Base-by-base conservation (phyloP, 1,140 invertebrate species). In the Ceratina japonica region DNA sequence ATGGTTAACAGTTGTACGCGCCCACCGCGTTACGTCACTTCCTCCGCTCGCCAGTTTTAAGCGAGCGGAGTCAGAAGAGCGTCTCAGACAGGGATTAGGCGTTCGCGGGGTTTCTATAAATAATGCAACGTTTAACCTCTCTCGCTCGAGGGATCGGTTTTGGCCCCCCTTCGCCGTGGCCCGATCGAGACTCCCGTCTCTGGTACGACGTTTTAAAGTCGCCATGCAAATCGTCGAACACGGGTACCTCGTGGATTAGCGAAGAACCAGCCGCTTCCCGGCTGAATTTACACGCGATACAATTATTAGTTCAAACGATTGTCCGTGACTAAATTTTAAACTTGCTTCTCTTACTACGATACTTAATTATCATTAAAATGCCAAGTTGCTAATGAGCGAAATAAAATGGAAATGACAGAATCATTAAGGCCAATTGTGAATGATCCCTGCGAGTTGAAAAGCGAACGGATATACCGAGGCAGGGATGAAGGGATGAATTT, bases 1-100 rank as follows among this genome's bases (percentile, higher is more conserved):
- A 84, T 69, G 65, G 81, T 84, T 84, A 83, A 83, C 82, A 83
- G 65, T 75, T 84, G 64, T 78, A 73, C 78, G 78, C 69, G 74
- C 68, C 78, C 77, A 70, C 69, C 71, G 49, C 51, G 79, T 73
- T 84, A 69, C 78, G 78, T 85, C 82, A 84, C 78, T 76, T 85
- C 65, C 80, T 86, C 73, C 52, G 80, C 56, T 18, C 75, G 75
- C 63, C 83, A 71, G 80, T 81, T 85, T 85, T 81, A 85, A 85
- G 80, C 75, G 37, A 44, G 37, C 37, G 37, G 10, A 86, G 81
- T 74, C 78, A 83, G 84, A 81, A 86, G 78, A 86, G 77, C 73
- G 82, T 86, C 85, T 86, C 81, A 86, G 85, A 86, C 85, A 58
- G 68, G 72, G 85, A 86, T 86, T 86, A 86, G 84, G 74, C 85